Conservation (phyloP, 1,140 invertebrate genomes). For the Helicoverpa zea region DNA sequence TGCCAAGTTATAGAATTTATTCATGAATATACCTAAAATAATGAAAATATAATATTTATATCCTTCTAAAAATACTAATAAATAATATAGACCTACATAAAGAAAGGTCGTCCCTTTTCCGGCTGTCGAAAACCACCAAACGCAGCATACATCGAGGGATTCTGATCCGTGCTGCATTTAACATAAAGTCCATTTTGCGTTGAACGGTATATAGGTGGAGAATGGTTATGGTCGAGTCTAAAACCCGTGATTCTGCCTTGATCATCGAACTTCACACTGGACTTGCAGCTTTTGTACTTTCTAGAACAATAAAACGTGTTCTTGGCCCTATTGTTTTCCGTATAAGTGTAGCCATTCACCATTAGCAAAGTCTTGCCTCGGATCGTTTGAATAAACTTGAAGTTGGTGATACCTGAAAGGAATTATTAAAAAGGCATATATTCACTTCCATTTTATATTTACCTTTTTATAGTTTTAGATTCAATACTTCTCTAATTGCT, state of each 20-base stretch:
- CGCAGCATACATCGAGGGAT: conserved; percentile 2
- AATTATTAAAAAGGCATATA: background rate
- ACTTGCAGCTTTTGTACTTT: conserved; percentile 52
- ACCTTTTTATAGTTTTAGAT: too few species aligned
- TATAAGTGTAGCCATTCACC: conserved; percentile 56
- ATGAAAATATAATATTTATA: too few species aligned
- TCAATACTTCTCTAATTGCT: too few species aligned
- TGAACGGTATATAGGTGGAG: conserved; percentile 53
- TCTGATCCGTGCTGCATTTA: conserved; percentile 36
- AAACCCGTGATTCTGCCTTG: conserved; percentile 43
- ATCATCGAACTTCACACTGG: conserved; percentile 52
- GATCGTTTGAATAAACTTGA: conserved; percentile 47
- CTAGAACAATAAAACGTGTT: conserved; percentile 55
- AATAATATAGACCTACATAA: too few species aligned
- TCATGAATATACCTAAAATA: too few species aligned
- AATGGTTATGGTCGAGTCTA: conserved; percentile 52
- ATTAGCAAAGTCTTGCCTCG: conserved; percentile 50
- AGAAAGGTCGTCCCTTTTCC: too few species aligned
- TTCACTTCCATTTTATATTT: background rate
- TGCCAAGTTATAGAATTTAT: too few species aligned
- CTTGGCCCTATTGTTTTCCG: conserved; percentile 52
- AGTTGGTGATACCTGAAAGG: conserved; percentile 35
- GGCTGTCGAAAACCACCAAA: too few species aligned
- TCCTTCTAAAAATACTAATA: too few species aligned
- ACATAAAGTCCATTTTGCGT: conserved; percentile 56